Base-by-base conservation (phyloP, 1,140 invertebrate species). In the Ips typographus region DNA sequence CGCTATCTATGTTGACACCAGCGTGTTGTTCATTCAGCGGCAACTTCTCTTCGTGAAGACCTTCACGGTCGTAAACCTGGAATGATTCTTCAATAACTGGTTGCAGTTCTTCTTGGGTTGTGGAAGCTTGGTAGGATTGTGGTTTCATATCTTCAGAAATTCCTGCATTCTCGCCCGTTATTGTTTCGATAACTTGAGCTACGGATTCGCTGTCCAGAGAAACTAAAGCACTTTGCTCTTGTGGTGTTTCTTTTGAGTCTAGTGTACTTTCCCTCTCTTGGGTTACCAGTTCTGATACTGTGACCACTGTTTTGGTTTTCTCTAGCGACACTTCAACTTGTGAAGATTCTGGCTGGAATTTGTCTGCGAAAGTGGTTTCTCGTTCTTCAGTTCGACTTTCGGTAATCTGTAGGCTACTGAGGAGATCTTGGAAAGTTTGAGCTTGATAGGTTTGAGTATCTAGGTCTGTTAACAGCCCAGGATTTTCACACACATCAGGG, bases 251-350 rank as follows among this genome's bases (percentile, higher is more conserved):
- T 7, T 71, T 49, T 40, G 68, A 55, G 62, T 75, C 71, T 3
- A 82, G 51, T 39, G 57, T 40, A 42, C 74, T 76, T 77, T 82
- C 82, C 66, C 77, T 81, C 66, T 80, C 75, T 64, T 81, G 72
- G 55, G 75, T 67, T 39, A 77, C 71, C 43, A 80, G 63, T 75
- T 82, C 81, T 39, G 73, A 77, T 8, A 79, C 66, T 43, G 68
- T 77, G 52, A 78, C 70, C 38, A 75, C 76, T 60, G 73, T 71
- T 71, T 75, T 80, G 41, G 76, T 80, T 77, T 85, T 80, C 64
- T 84, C 82, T 51, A 86, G 76, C 3, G 70, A 73, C 2, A 83
- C 65, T n/a, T 81, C 75, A 2, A 80, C 84, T 63, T 72, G 80
- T 43, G 77, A 76, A 39, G 72, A 74, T 51, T 70, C 65, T 43